Evolutionary conservation across 2,113 vertebrate species (phyloP).

Genomic region (Apteryx mantelli): DNA sequence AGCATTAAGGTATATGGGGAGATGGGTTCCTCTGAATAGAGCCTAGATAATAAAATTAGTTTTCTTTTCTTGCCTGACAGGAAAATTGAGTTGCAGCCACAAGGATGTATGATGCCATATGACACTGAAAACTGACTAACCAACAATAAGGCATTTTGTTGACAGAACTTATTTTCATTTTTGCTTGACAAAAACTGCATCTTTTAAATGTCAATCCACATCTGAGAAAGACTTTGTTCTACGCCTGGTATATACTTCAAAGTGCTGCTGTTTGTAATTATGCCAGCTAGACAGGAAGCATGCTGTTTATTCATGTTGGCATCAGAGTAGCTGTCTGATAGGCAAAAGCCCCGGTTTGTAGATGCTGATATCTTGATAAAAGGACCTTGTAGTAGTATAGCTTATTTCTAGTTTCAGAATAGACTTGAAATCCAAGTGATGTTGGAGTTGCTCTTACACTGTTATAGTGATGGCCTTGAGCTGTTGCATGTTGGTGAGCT

Average conservation of each 20-base stretch:
- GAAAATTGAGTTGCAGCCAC: not conserved
- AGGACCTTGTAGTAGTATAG: not conserved
- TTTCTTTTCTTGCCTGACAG: not conserved
- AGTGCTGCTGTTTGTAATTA: not conserved
- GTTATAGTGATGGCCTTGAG: not conserved
- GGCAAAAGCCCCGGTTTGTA: not conserved
- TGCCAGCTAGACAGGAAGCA: not conserved
- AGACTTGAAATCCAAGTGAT: not conserved
- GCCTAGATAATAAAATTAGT: not conserved
- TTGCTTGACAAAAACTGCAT: not conserved
- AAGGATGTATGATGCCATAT: not conserved
- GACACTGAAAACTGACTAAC: not conserved
- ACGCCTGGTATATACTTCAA: not conserved
- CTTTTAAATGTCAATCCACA: slow-evolving; percentile 10
- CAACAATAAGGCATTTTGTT: not conserved
- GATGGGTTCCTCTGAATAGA: not conserved
- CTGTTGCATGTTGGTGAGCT: not conserved
- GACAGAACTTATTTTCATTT: not conserved
- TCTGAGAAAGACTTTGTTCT: not conserved
- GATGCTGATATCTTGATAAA: not conserved
- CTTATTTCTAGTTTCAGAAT: not conserved
- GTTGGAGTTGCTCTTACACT: not conserved
- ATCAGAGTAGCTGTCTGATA: not conserved
- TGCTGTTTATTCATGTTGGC: not conserved
- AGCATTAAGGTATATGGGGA: not conserved